Base-by-base conservation (phyloP, 2,113 vertebrate genomes). In the Urocitellus parryii region DNA sequence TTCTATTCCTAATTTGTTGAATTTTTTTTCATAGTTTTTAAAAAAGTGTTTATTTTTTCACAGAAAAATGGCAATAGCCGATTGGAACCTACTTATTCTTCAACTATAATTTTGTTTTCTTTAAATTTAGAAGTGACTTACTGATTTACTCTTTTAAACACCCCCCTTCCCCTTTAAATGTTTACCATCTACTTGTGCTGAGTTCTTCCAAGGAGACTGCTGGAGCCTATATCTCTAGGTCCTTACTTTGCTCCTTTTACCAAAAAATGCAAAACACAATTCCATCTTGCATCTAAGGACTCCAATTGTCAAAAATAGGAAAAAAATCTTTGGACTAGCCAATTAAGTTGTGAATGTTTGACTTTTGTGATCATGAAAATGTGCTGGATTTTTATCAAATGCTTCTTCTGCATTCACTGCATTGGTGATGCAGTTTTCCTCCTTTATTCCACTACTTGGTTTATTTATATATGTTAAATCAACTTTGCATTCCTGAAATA, bases 121-220 rank as follows among this genome's bases (percentile, higher is more conserved):
- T 99, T 98, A 98, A 99, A 99, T 99, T 99, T 99, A 99, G 98
- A 99, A 98, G 98, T 65, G 96, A 98, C 98, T 99, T 98, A 98
- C 96, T 98, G 97, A 97, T 97, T 98, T 97, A 98, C 96, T 98
- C 98, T 97, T 98, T 98, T 95, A 98, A 99, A 98, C 98, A 99
- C 98, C 98, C 98, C 98, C 98, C 96, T 99, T 98, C 98, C 98
- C 98, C 97, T 98, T 99, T 95, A 98, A 97, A 98, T 88, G 98
- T 99, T 99, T 99, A 99, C 99, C 99, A 99, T 99, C 99, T 99
- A 99, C 99, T 99, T 98, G 99, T 97, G 99, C 97, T 99, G 99
- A 99, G 99, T 99, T 99, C 99, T 99, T 99, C 99, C 99, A 99
- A 99, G 98, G 99, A 99, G 99, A 99, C 99, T 99, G 99, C 99